Evolutionary conservation across 1,140 invertebrate species (phyloP).

Genomic region (Delia radicum): DNA sequence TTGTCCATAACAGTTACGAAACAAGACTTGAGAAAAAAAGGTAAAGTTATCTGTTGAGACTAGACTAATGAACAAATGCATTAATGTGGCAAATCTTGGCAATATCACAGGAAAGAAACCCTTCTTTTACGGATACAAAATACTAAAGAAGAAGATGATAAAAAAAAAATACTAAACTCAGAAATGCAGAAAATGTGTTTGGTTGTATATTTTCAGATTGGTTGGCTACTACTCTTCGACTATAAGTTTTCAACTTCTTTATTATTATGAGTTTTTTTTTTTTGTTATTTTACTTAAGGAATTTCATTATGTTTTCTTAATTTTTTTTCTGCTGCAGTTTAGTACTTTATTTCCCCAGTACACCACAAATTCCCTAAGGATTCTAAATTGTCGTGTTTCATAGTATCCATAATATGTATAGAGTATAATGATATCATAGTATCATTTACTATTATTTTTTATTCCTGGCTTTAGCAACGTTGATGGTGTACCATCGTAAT

Average conservation of each 20-base stretch:
- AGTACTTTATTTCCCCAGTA: not conserved
- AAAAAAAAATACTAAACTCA: not conserved
- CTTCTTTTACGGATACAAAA: not conserved
- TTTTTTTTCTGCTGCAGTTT: not conserved
- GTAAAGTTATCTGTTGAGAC: not conserved
- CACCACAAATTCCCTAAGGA: not conserved
- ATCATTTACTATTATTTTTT: slow-evolving; percentile 15
- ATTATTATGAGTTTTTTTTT: not conserved
- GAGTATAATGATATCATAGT: slow-evolving; percentile 14
- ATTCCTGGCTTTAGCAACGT: too few species aligned
- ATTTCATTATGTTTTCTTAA: slow-evolving; percentile 16
- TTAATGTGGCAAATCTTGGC: not conserved
- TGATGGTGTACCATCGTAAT: too few species aligned
- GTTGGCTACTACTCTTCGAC: not conserved
- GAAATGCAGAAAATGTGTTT: not conserved
- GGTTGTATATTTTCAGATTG: not conserved
- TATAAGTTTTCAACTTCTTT: not conserved
- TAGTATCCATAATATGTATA: not conserved
- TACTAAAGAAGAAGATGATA: not conserved
- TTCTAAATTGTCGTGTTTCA: slow-evolving; percentile 5
- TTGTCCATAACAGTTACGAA: not conserved
- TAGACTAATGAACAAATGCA: not conserved
- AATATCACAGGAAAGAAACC: not conserved
- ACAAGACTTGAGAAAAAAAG: not conserved
- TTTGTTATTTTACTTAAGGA: not conserved